phyloP scores from a whole-genome alignment of 2,888 invertebrate genomes.

The Tetragonula carbonaria region DNA sequence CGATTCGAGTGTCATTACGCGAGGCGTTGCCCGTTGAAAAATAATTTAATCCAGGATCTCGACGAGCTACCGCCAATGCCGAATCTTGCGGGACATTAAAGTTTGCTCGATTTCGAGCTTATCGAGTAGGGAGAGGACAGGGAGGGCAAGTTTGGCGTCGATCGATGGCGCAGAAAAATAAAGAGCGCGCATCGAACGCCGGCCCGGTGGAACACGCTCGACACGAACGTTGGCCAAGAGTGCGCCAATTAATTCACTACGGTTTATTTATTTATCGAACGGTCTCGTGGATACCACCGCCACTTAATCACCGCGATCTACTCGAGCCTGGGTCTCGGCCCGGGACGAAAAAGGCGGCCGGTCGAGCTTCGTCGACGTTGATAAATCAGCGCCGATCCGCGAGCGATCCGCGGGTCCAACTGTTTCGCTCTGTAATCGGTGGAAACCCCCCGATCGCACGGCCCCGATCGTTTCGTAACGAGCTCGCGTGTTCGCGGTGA shows the following conservation, averaged over 20 bases:
- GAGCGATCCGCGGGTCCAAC: slow-evolving; percentile 24
- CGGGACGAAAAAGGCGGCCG: slow-evolving; percentile 38
- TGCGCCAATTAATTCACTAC: slow-evolving; percentile 61
- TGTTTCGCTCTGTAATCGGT: slow-evolving; percentile 9
- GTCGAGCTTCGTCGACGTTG: slow-evolving; percentile 23
- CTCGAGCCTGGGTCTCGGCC: slow-evolving; percentile 27
- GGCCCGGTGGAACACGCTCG: slow-evolving; percentile 49
- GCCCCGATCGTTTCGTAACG: slow-evolving; percentile 55
- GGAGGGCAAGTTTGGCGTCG: slow-evolving; percentile 29
- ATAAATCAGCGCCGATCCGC: slow-evolving; percentile 56
- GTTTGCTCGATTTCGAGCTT: slow-evolving; percentile 24
- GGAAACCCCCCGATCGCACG: slow-evolving; percentile 16
- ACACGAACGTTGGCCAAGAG: slow-evolving; percentile 41
- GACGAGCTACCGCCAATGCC: neutral
- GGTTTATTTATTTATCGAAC: slow-evolving; percentile 62
- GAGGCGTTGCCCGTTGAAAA: too few relatives aligned
- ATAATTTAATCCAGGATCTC: neutral
- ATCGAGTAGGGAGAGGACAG: neutral
- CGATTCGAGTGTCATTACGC: too few relatives aligned
- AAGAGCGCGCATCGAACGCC: slow-evolving; percentile 37
- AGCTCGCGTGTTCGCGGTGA: slow-evolving; percentile 56
- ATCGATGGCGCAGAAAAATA: slow-evolving; percentile 51
- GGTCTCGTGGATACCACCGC: slow-evolving; percentile 37
- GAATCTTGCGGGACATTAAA: neutral
- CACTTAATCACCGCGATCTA: slow-evolving; percentile 63